Evolutionary conservation across 2,888 invertebrate species (phyloP), one percentile per base, ranked within the genome.

Genomic region (Ectemnius continuus): DNA sequence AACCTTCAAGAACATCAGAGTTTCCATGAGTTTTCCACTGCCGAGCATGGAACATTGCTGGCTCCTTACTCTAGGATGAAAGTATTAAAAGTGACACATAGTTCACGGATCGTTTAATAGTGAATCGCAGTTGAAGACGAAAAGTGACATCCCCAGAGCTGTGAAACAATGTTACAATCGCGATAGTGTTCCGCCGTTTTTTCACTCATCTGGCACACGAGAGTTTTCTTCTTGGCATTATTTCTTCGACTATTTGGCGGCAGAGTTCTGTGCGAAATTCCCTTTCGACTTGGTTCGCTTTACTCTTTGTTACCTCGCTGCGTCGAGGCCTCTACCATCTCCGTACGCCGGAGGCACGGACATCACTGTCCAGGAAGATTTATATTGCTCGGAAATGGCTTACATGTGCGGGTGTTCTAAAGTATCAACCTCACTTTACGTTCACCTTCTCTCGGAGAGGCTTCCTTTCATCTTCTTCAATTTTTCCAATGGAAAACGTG

Each of bases 341-440:
- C 68, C 58, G 58, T 66, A 28, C 74, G 82, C 84, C 83, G 61
- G 75, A 59, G 78, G 84, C 85, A 75, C 69, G 79, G 80, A 77
- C 87, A 86, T 89, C 88, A 87, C 85, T 88, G 87, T 88, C 86
- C 80, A 70, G 78, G 73, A 82, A 89, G 87, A 89, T 89, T 89
- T 88, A 88, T 87, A 83, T 78, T 70, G 73, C 72, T 76, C 75
- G 62, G 60, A 76, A 77, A 64, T 61, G 73, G 75, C 66, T 62
- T 75, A 76, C 71, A 72, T 70, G 74, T 60, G 75, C 70, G 73
- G 73, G 70, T 70, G 63, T 77, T 67, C 58, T 52, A 46, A 58
- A 63, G 47, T 75, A 75, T 72, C 69, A 80, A 76, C 67, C 68
- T 75, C 75, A 66, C 70, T 69, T 66, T 71, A 66, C 72, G 75